Base-by-base conservation (phyloP, 2,797 vertebrate species). In the Argyrosomus regius region DNA sequence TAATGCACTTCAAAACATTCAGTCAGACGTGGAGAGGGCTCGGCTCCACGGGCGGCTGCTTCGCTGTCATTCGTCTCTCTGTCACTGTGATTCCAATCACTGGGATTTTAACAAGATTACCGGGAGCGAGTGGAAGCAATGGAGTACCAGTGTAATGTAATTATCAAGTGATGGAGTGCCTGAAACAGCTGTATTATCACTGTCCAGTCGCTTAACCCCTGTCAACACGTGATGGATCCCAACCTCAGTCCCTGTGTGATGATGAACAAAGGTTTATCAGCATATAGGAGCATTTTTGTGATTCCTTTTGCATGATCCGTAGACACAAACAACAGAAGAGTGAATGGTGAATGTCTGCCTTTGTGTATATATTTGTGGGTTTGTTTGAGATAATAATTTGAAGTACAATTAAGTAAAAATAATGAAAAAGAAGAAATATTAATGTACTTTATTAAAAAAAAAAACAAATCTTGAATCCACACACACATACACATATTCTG, bases 101-200 rank as follows among this genome's bases (percentile, higher is more conserved):
- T 74, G 78, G 72, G 89, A 87, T 90, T 88, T 87, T 93, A 95
- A 95, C 90, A 89, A 90, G 91, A 94, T 95, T 95, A 93, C 85
- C 22, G 28, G 60, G 80, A 91, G 89, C 86, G 87, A 87, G 88
- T 87, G 87, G 90, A 93, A 92, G 91, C 92, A 92, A 90, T 93
- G 88, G 90, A 93, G 90, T 92, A 87, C 35, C 72, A 12, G 71
- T 72, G 87, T 95, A 95, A 95, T 94, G 80, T 84, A 81, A 94
- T 95, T 94, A 94, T 89, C 84, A 90, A 68, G 92, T 95, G 94
- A 95, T 92, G 87, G 93, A 94, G 91, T 92, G 91, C 78, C 85
- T 83, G 79, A 87, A 89, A 93, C 74, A 59, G 87, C 89, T 91
- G 83, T 93, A 91, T 95, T 94, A 95, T 93, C 92, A 87, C 86